Percentiles rank a stretch among this genome's conserved stretches.
Conservation (phyloP, 2,888 invertebrate genomes). For the Nomada fucata region DNA sequence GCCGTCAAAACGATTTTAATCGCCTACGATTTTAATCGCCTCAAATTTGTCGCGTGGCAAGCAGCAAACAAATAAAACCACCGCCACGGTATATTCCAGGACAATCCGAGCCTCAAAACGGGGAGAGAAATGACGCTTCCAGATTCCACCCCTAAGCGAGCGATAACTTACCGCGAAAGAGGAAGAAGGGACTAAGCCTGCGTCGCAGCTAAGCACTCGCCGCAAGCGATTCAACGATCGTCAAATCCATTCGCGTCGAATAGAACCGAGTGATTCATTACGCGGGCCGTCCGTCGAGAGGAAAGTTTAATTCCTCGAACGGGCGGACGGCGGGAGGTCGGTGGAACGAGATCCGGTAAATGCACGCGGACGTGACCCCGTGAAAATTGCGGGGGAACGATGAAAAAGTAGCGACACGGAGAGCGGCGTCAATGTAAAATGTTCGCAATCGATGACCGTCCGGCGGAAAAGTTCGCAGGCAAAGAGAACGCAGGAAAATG, state of each 20-base stretch:
- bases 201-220: no score
- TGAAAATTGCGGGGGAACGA: background rate
- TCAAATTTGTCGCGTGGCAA: no score
- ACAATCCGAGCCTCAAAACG: no score
- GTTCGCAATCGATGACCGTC: conserved; percentile 48
- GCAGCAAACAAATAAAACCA: no score
- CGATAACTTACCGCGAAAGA: no score
- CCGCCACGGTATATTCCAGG: no score
- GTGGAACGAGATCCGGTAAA: conserved; percentile 6
- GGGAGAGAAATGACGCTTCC: no score
- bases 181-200: no score
- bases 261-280: conserved; percentile 7
- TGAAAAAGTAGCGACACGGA: background rate
- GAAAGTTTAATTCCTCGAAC: conserved; percentile 14
- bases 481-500: conserved; percentile 34
- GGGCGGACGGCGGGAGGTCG: background rate
- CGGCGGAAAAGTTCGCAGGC: conserved; percentile 10
- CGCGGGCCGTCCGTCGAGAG: background rate
- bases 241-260: background rate
- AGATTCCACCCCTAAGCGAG: no score
- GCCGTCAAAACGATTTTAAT: no score
- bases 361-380: conserved; percentile 6
- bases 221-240: no score
- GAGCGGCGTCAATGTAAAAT: conserved; percentile 32
- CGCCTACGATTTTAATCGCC: no score